Conservation (phyloP, 2,797 vertebrate species). For the Tauraco hartlaubi region DNA sequence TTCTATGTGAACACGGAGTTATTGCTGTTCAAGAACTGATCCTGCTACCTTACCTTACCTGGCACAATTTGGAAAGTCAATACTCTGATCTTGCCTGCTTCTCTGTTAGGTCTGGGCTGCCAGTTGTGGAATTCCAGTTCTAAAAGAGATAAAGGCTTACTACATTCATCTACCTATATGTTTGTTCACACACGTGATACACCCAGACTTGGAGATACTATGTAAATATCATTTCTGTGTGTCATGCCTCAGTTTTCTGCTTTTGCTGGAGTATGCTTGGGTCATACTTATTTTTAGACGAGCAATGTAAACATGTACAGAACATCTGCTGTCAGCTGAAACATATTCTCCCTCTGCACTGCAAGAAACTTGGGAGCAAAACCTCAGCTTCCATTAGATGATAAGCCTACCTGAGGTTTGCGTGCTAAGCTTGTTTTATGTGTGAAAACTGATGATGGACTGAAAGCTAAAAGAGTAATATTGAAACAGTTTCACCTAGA, state of each 20-base stretch:
- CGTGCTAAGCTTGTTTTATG: background rate
- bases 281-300: background rate
- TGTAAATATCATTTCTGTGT: background rate
- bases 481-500: background rate
- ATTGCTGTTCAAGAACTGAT: background rate
- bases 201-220: background rate
- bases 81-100: background rate
- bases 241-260: background rate
- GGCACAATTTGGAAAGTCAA: background rate
- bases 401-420: background rate
- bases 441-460: background rate
- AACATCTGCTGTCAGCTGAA: background rate
- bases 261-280: background rate
- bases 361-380: background rate
- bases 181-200: background rate
- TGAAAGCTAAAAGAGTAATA: background rate
- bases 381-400: background rate
- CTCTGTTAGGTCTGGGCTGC: background rate
- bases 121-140: background rate
- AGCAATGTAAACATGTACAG: background rate
- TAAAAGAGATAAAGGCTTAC: background rate
- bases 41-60: background rate
- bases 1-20: background rate
- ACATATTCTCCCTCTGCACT: background rate
- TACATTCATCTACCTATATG: background rate